These are phyloP conservation scores for Falco biarmicus DNA, from an alignment of 2,797 vertebrate genomes.

Conservation along the genomic window DNA sequence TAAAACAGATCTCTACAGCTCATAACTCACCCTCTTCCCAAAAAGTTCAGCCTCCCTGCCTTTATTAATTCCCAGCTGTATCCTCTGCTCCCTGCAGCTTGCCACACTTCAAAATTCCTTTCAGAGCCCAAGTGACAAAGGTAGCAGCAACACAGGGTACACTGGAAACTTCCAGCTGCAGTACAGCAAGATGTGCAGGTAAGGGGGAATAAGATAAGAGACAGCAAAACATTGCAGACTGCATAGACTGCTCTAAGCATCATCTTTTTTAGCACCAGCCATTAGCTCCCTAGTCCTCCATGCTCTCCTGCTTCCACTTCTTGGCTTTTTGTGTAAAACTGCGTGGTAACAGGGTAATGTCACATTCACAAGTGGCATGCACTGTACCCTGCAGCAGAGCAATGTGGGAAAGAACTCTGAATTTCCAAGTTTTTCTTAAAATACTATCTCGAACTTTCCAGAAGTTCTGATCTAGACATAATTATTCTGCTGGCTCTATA, in stretches of 20 bases:
- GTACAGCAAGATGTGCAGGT: neutral
- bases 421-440: neutral
- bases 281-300: neutral
- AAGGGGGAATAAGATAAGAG: neutral
- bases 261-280: neutral
- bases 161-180: neutral
- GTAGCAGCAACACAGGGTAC: neutral
- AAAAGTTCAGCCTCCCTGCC: neutral
- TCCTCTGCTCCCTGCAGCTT: neutral
- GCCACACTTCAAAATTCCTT: neutral
- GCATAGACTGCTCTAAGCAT: neutral
- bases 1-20: neutral
- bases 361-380: neutral
- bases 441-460: neutral
- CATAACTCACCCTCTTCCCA: neutral
- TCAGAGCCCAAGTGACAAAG: neutral
- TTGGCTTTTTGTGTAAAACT: neutral
- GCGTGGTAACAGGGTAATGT: neutral
- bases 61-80: neutral
- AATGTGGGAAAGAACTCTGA: neutral
- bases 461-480: neutral
- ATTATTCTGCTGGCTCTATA: neutral
- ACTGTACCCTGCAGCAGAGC: neutral
- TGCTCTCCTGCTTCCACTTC: neutral
- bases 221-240: neutral